Conservation (phyloP, 2,113 vertebrate species). For the Sceloporus tristichus region DNA sequence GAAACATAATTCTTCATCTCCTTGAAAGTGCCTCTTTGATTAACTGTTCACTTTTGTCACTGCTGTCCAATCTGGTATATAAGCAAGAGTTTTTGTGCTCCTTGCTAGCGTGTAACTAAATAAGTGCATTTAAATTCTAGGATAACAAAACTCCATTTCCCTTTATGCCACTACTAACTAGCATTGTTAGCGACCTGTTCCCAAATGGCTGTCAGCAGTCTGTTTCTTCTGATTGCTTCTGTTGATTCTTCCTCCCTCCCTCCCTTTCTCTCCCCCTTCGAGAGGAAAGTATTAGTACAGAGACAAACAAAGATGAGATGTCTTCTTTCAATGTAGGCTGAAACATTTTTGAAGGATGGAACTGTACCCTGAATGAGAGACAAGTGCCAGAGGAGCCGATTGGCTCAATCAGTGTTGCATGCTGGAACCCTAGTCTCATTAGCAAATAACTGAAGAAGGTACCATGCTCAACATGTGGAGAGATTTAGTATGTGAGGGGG, state of each 20-base stretch:
- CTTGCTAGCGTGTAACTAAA: background rate
- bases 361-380: background rate
- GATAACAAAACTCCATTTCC: slow-evolving; percentile 13
- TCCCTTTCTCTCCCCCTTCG: too few relatives aligned
- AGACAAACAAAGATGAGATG: background rate
- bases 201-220: background rate
- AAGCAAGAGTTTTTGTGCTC: background rate
- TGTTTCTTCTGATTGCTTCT: background rate
- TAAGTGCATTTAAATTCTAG: slow-evolving; percentile 3
- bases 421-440: background rate
- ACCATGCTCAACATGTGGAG: background rate
- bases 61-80: slow-evolving; percentile 14
- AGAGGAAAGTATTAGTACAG: background rate
- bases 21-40: slow-evolving; percentile 35
- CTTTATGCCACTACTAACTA: slow-evolving; percentile 20
- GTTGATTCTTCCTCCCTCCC: background rate
- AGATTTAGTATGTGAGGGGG: background rate
- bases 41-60: slow-evolving; percentile 33
- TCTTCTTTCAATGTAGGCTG: background rate
- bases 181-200: background rate
- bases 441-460: background rate
- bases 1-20: slow-evolving; percentile 34
- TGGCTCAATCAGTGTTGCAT: background rate
- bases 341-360: background rate
- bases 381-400: background rate